A percentile compares a stretch with the other conserved stretches of the same genome.
phyloP scores from a whole-genome alignment of 2,113 vertebrate genomes.

The Holacanthus passer region DNA sequence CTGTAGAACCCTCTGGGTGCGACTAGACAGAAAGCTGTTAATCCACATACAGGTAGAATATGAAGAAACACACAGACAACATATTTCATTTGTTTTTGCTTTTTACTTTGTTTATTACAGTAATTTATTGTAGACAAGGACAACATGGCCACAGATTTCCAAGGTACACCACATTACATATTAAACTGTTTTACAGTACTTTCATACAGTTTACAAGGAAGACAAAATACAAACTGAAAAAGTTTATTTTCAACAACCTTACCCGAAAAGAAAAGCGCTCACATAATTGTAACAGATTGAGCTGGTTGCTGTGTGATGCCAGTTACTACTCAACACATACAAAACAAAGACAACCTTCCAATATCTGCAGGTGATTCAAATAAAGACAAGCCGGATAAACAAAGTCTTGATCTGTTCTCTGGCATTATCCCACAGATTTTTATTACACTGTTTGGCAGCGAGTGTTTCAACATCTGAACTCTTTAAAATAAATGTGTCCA shows the following conservation, averaged over 20 bases:
- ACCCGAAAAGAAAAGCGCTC: neutral
- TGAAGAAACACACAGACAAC: no score
- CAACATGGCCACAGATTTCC: no score
- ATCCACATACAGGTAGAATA: no score
- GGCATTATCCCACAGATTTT: neutral
- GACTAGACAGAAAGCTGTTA: no score
- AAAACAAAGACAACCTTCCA: constrained; percentile 18
- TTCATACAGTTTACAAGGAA: neutral
- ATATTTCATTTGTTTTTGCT: no score
- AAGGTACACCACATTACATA: neutral
- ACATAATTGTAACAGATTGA: neutral
- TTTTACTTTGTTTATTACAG: no score
- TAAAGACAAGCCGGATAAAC: constrained; percentile 9
- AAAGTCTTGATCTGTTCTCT: constrained; percentile 31
- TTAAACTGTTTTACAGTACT: neutral
- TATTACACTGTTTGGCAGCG: constrained; percentile 10
- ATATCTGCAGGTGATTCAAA: constrained; percentile 19
- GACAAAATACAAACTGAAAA: neutral
- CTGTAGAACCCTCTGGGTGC: no score
- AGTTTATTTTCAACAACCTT: neutral
- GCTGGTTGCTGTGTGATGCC: constrained; percentile 6
- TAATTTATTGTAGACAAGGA: no score
- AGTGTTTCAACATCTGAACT: constrained; percentile 19
- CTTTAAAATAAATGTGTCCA: neutral
- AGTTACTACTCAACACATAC: constrained; percentile 3